Evolutionary conservation across 2,888 invertebrate genomes (phyloP).

Genomic region (Eustalomyia histrio): DNA sequence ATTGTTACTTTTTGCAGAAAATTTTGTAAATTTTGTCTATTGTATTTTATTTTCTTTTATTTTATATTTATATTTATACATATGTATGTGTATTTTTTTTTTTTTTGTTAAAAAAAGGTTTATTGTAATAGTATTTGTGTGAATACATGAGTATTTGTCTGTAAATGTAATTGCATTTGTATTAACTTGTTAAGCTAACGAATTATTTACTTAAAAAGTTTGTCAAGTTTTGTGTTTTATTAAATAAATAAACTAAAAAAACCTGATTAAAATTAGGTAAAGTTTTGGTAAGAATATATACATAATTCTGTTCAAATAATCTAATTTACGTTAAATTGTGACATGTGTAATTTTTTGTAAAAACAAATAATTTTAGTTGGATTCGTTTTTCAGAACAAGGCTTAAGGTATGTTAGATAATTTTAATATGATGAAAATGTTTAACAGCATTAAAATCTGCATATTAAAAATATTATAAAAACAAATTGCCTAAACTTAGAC

Average conservation of each 20-base stretch:
- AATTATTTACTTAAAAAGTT: constrained; percentile 41
- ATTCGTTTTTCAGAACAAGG: no score
- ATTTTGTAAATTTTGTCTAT: neutral
- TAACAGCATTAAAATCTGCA: no score
- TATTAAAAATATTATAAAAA: no score
- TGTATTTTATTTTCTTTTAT: neutral
- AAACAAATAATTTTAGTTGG: no score
- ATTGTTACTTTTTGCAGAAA: neutral
- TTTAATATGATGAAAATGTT: no score
- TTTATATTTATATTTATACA: neutral
- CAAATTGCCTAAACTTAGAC: no score
- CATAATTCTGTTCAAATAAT: neutral
- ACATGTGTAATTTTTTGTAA: no score
- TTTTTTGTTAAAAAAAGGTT: constrained; percentile 19
- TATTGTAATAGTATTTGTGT: neutral
- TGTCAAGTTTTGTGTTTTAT: neutral
- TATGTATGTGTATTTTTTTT: no score
- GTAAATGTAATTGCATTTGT: constrained; percentile 64
- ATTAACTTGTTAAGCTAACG: constrained; percentile 50
- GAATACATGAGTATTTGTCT: neutral
- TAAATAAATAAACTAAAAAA: neutral
- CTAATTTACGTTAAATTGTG: no score
- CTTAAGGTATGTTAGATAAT: no score
- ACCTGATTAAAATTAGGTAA: neutral
- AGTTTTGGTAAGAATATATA: constrained; percentile 1